Percentiles rank a stretch among this genome's conserved stretches.
Evolutionary conservation across 37 sponge, comb jelly and placozoan genomes (phyloP).

Genomic region (Hormiphora californensis): DNA sequence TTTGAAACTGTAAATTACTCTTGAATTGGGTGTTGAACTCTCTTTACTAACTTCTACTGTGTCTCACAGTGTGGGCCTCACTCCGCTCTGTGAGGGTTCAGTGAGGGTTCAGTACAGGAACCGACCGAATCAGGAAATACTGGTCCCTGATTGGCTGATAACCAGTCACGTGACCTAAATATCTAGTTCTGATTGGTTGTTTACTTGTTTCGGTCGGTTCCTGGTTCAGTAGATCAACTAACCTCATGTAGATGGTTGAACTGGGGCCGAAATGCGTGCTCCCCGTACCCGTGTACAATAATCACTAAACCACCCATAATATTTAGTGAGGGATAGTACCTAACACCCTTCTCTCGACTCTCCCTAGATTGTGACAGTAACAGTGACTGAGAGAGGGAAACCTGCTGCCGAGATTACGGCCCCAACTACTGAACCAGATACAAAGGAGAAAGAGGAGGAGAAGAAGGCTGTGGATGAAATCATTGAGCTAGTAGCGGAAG

Average conservation of each 20-base stretch:
- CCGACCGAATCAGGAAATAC: too few species aligned
- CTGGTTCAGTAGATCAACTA: too few species aligned
- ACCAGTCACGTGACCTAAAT: too few species aligned
- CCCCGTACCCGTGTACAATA: conserved; percentile 10
- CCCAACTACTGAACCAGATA: background rate
- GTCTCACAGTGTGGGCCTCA: too few species aligned
- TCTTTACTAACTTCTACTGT: too few species aligned
- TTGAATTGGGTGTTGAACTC: too few species aligned
- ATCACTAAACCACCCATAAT: background rate
- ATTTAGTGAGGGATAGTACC: background rate
- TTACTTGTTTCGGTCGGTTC: background rate
- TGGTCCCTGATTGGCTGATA: too few species aligned
- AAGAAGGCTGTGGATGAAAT: background rate
- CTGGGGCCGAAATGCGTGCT: background rate
- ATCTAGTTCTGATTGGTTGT: too few species aligned
- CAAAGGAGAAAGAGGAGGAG: background rate
- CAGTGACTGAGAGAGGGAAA: conserved; percentile 5
- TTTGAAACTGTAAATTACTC: too few species aligned
- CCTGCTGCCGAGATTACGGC: background rate
- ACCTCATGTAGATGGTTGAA: background rate
- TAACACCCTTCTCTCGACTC: background rate
- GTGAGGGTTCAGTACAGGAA: too few species aligned
- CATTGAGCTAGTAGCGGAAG: background rate
- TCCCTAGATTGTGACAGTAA: conserved; percentile 19
- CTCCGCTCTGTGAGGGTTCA: too few species aligned